phyloP scores from a whole-genome alignment of 1,140 invertebrate species.

The Drosophila bifasciata region DNA sequence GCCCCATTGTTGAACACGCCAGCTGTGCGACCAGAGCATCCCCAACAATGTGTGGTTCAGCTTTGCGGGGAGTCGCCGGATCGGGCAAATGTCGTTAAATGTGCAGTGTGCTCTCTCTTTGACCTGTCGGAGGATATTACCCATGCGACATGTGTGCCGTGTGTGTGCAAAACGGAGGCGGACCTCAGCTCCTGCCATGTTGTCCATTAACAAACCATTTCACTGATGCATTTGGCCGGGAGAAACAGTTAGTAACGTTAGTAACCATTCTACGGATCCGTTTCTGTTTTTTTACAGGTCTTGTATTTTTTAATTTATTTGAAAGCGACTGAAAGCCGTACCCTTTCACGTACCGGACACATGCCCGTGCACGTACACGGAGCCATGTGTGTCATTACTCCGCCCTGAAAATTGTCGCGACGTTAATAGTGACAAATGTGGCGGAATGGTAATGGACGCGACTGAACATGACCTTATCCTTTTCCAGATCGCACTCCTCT shows the following conservation, averaged over 20 bases:
- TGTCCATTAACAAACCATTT: conserved; percentile 49
- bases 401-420: conserved; percentile 46
- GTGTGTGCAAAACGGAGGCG: conserved; percentile 18
- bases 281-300: neutral
- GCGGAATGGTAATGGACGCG: conserved; percentile 38
- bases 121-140: conserved; percentile 50
- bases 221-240: conserved; percentile 26
- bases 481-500: conserved; percentile 5
- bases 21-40: conserved; percentile 32
- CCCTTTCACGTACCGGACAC: conserved; percentile 4
- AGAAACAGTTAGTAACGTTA: conserved; percentile 16
- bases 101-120: conserved; percentile 42
- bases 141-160: conserved; percentile 44
- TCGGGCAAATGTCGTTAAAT: conserved; percentile 46
- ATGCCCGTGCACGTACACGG: neutral
- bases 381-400: conserved; percentile 36
- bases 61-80: conserved; percentile 18
- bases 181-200: conserved; percentile 18
- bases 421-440: conserved; percentile 49
- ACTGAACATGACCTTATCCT: conserved; percentile 37
- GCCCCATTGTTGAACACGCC: conserved; percentile 25
- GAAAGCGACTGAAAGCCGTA: conserved; percentile 22
- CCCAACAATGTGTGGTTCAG: conserved; percentile 8
- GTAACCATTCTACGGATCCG: neutral
- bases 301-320: conserved; percentile 39